phyloP scores from a whole-genome alignment of 2,113 vertebrate species.

The Nematolebias whitei region DNA sequence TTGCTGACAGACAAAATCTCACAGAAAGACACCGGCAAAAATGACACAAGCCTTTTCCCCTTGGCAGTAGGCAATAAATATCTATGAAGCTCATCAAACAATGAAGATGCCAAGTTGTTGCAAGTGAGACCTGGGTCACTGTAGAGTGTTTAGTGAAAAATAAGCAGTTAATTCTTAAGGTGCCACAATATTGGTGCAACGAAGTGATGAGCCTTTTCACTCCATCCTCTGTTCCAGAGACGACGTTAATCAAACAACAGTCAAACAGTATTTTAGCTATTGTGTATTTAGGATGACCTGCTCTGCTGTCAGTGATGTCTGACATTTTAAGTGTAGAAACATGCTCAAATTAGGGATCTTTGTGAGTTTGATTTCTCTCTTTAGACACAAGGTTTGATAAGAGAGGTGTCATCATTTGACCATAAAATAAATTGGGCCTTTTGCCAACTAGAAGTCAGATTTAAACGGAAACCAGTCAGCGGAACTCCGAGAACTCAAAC shows the following conservation, averaged over 20 bases:
- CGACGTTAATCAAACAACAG: neutral
- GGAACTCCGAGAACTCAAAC: constrained; percentile 7
- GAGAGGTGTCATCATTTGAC: neutral
- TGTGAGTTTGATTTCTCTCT: neutral
- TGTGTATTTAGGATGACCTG: neutral
- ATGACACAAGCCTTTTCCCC: too few relatives aligned
- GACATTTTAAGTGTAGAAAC: neutral
- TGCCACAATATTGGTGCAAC: neutral
- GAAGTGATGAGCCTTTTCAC: neutral
- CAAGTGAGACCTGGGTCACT: neutral
- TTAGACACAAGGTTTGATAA: neutral
- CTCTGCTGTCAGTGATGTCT: neutral
- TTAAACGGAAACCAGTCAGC: neutral
- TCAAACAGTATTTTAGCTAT: neutral
- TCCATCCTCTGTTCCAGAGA: too few relatives aligned
- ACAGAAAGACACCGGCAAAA: too few relatives aligned
- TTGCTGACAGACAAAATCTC: too few relatives aligned
- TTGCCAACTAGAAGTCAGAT: neutral
- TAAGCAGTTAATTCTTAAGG: too few relatives aligned
- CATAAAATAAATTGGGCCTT: neutral
- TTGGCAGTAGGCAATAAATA: too few relatives aligned
- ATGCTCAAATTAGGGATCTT: neutral
- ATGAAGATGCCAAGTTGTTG: neutral
- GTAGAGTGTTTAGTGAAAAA: too few relatives aligned
- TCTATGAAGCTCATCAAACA: neutral